Evolutionary conservation across 37 sponge, comb jelly and placozoan species (phyloP), one percentile per base, ranked within the genome.

Genomic region (Tethya wilhelma): DNA sequence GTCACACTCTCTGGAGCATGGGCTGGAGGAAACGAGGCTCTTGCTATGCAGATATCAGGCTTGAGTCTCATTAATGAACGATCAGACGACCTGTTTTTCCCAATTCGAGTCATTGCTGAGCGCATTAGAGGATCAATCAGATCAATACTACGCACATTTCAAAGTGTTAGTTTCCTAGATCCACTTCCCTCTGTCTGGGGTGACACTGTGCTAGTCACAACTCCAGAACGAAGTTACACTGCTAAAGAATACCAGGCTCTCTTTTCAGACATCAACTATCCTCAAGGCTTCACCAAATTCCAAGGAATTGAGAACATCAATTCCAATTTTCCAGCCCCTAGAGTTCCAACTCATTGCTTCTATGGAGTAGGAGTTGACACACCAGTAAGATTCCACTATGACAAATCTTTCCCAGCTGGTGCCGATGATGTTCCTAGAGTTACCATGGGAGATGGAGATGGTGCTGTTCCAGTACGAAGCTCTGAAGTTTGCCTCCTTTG

Each of bases 391-490:
- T 85, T 60, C 37, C 36, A 37, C 0, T 82, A 64, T 38, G 46
- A 8, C 5, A 31, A 69, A 36, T 49, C 20, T 28, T 41, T 55
- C 59, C n/a, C 23, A 19, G 39, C 25, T 43, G 22, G 38, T 9
- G 23, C 22, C 12, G 25, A 23, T 6, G 67, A 37, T 1, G 29
- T 77, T 3, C 36, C 4, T 32, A 33, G 34, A 5, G n/a, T n/a
- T n/a, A n/a, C n/a, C n/a, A n/a, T n/a, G n/a, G 84, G 89, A 42
- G 46, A 86, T 45, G 95, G 95, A 20, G 95, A 94, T 60, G 88
- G 91, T 11, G 91, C 88, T 0, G 91, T 94, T 30, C 87, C 87
- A 64, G 32, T 53, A 11, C 38, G 14, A 2, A 83, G 81, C 33
- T 70, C 93, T 14, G 74, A 89, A 59, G 78, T 87, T 30, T 90